Percentiles rank a stretch among this genome's conserved stretches.
Evolutionary conservation across 2,888 invertebrate genomes (phyloP).

Genomic region (Sericinus montela): DNA sequence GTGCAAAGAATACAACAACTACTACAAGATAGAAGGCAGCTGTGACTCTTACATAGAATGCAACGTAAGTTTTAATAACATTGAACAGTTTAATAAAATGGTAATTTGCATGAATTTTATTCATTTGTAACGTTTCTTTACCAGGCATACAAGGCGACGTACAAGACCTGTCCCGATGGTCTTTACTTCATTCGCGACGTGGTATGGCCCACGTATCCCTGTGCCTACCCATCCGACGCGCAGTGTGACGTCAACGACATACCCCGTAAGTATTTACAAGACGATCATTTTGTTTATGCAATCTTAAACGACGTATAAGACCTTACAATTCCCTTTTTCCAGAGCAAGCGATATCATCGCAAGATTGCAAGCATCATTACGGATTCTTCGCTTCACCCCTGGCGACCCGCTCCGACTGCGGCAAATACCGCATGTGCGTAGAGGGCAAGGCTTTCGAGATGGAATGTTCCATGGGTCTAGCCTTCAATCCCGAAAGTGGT

Average conservation of each 20-base stretch:
- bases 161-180: conserved; percentile 88
- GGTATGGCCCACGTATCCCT: conserved; percentile 83
- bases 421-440: conserved; percentile 88
- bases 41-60: conserved; percentile 87
- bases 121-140: background rate
- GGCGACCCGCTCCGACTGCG: conserved; percentile 72
- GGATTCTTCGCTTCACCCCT: conserved; percentile 81
- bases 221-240: conserved; percentile 89
- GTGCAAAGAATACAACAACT: conserved; percentile 43
- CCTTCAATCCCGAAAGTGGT: conserved; percentile 83
- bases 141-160: conserved; percentile 77
- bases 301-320: too few species aligned
- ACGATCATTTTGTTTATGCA: background rate
- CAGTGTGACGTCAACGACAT: conserved; percentile 70
- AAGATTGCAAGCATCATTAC: conserved; percentile 87
- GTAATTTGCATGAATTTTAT: too few species aligned
- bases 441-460: conserved; percentile 80
- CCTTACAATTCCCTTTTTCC: background rate
- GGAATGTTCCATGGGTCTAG: conserved; percentile 87
- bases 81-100: too few species aligned
- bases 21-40: conserved; percentile 79
- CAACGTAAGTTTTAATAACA: conserved; percentile 44
- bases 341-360: conserved; percentile 84
- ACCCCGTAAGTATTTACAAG: conserved; percentile 72
- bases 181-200: conserved; percentile 85